Percentiles rank a stretch among this genome's conserved stretches.
phyloP scores from a whole-genome alignment of 1,140 invertebrate genomes.

The Cotesia vestalis region DNA sequence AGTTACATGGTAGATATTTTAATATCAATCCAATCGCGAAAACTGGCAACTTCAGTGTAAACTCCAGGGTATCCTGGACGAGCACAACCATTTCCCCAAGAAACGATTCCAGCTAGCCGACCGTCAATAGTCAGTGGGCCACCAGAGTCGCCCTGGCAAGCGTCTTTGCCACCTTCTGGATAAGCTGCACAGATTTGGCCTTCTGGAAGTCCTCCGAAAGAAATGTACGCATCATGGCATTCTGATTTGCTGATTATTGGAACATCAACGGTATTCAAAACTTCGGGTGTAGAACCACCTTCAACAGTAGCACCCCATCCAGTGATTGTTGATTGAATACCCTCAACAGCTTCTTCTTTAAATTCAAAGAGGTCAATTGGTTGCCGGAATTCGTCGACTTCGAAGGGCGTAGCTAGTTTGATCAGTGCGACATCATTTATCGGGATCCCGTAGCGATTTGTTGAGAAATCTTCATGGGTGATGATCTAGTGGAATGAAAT shows the following conservation, averaged over 20 bases:
- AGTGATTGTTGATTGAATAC: conserved; percentile 47
- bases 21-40: conserved; percentile 60
- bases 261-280: conserved; percentile 54
- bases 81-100: conserved; percentile 71
- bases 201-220: conserved; percentile 65
- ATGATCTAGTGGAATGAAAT: conserved; percentile 32
- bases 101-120: conserved; percentile 68
- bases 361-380: conserved; percentile 42
- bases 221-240: conserved; percentile 54
- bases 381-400: conserved; percentile 39
- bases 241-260: conserved; percentile 53
- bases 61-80: conserved; percentile 65
- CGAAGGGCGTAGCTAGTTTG: conserved; percentile 34
- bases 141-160: conserved; percentile 72
- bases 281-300: conserved; percentile 24
- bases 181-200: conserved; percentile 79
- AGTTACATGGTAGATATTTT: conserved; percentile 26
- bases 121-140: conserved; percentile 57
- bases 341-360: conserved; percentile 40
- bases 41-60: conserved; percentile 65
- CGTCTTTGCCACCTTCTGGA: conserved; percentile 72
- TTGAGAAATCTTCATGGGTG: conserved; percentile 39
- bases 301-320: conserved; percentile 58
- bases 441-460: conserved; percentile 34
- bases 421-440: conserved; percentile 47